Conservation (phyloP, 2,797 vertebrate species). For the Monodelphis domestica region DNA sequence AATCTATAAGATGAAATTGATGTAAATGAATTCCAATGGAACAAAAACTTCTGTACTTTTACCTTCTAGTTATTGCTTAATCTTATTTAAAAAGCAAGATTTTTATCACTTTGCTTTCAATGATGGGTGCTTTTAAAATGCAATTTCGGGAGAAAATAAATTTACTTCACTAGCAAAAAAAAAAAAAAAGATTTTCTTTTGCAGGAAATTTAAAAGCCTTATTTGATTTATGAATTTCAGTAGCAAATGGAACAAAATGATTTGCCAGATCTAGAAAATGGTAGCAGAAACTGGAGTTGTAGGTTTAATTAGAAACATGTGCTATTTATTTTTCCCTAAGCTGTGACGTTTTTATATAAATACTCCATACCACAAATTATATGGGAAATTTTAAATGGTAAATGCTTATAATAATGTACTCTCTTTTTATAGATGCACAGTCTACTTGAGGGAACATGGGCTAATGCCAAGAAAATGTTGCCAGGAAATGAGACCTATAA, state of each 20-base stretch:
- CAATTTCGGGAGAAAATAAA: neutral
- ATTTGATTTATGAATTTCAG: neutral
- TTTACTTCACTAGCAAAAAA: neutral
- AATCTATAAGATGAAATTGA: neutral
- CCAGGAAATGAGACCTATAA: conserved; percentile 14
- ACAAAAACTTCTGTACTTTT: neutral
- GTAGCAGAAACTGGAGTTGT: neutral
- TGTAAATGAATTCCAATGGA: neutral
- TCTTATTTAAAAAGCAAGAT: neutral
- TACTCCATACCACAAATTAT: neutral
- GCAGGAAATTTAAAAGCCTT: conserved; percentile 10
- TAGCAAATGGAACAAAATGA: conserved; percentile 1
- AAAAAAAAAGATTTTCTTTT: neutral
- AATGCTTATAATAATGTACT: conserved; percentile 8
- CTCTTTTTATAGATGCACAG: conserved; percentile 22
- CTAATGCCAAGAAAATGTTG: neutral
- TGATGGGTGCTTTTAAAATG: neutral
- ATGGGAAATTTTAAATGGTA: neutral
- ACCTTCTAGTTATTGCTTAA: neutral
- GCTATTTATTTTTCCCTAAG: neutral
- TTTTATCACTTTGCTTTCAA: conserved; percentile 7
- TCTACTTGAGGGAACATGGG: neutral
- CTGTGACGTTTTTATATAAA: neutral
- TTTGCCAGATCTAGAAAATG: conserved; percentile 8
- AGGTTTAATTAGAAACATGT: neutral